These are phyloP conservation scores for Eupeodes latifasciatus DNA, from an alignment of 2,888 invertebrate species.

Conservation along the genomic window DNA sequence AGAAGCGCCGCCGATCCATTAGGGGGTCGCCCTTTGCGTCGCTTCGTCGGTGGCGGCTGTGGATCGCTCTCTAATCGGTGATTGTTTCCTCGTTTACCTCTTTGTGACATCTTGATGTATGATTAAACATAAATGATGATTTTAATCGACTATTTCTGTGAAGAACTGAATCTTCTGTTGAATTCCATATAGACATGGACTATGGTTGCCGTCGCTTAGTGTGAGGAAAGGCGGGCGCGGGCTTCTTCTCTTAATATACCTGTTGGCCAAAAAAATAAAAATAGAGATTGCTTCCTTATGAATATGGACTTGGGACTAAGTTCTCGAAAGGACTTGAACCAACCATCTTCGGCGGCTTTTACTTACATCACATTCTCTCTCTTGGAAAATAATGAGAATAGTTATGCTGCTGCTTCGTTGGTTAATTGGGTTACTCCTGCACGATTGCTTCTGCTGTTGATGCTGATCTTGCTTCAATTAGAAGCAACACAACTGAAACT, in stretches of 20 bases:
- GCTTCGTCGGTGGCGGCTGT: constrained; percentile 88
- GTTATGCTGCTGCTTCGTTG: constrained; percentile 60
- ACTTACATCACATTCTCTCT: constrained; percentile 71
- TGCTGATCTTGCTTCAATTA: constrained; percentile 47
- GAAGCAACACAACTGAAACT: constrained; percentile 30
- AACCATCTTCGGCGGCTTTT: constrained; percentile 23
- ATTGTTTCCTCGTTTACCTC: constrained; percentile 90
- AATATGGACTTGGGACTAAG: background rate
- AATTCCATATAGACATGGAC: constrained; percentile 69
- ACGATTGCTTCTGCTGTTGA: background rate
- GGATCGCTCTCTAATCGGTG: constrained; percentile 84
- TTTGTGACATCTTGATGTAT: constrained; percentile 88
- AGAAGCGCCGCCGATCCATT: constrained; percentile 81
- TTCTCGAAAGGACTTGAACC: background rate
- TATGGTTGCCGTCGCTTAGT: constrained; percentile 49
- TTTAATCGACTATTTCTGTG: constrained; percentile 67
- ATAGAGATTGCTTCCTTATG: constrained; percentile 21
- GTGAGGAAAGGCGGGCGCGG: constrained; percentile 70
- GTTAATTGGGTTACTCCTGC: constrained; percentile 52
- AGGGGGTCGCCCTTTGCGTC: constrained; percentile 90
- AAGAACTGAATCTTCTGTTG: constrained; percentile 52
- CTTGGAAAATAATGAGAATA: constrained; percentile 27
- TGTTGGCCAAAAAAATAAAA: constrained; percentile 49
- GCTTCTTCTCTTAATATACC: constrained; percentile 60
- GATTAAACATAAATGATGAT: constrained; percentile 73